Percentiles rank a stretch among this genome's conserved stretches.
phyloP scores from a whole-genome alignment of 2,888 invertebrate genomes.

The Dermolepida albohirtum region DNA sequence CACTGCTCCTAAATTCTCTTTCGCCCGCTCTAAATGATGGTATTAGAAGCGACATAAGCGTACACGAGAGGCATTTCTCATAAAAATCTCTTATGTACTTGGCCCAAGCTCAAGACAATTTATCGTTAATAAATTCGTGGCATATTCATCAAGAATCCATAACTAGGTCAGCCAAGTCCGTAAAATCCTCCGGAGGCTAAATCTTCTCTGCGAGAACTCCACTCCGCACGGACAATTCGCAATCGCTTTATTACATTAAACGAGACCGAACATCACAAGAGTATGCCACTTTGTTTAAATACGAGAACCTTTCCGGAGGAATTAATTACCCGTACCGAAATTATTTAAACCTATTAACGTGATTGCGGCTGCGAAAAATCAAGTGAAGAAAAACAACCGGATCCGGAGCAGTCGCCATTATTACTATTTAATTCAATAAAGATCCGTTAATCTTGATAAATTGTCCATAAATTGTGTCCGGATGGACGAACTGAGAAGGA shows the following conservation, averaged over 20 bases:
- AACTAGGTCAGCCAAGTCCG: conserved; percentile 27
- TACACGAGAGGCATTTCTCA: background rate
- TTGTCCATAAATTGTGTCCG: conserved; percentile 20
- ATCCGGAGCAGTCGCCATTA: conserved; percentile 4
- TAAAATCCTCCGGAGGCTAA: conserved; percentile 8
- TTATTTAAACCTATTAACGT: no score
- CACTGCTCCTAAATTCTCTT: no score
- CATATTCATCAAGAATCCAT: conserved; percentile 25
- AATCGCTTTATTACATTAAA: no score
- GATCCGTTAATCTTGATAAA: conserved; percentile 25
- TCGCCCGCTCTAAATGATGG: no score
- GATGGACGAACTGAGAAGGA: conserved; percentile 9
- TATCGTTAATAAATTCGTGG: conserved; percentile 27
- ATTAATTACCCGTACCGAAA: no score
- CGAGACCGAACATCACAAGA: no score
- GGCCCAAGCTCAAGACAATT: conserved; percentile 25
- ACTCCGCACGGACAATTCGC: no score
- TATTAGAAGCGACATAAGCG: no score
- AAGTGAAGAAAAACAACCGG: no score
- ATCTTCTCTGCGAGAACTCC: conserved; percentile 1
- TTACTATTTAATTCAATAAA: conserved; percentile 22
- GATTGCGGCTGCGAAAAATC: no score
- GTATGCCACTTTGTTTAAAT: no score
- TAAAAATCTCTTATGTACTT: conserved; percentile 10
- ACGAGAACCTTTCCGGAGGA: no score